Evolutionary conservation across 2,797 vertebrate genomes (phyloP).

Genomic region (Rhinatrema bivittatum): DNA sequence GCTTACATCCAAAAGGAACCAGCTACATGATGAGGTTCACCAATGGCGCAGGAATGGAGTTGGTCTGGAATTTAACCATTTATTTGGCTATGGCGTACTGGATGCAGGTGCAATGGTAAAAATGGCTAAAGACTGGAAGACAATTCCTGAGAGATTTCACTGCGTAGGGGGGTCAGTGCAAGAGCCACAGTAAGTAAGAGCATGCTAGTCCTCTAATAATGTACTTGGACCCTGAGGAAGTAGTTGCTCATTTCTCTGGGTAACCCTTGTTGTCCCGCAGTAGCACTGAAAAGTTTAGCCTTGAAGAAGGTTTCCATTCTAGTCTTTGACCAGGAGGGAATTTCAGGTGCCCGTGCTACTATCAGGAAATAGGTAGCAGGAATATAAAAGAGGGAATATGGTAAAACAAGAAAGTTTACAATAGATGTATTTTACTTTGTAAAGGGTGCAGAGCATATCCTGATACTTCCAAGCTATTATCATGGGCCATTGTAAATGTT

Average conservation of each 20-base stretch:
- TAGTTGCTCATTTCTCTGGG: background rate
- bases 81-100: conserved; percentile 94
- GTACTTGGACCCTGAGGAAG: background rate
- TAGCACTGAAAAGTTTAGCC: background rate
- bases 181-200: conserved; percentile 76
- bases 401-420: no score
- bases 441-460: no score
- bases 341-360: no score
- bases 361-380: no score
- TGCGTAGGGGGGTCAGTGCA: conserved; percentile 90
- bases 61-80: conserved; percentile 96
- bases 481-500: no score
- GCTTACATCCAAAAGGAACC: conserved; percentile 95
- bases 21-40: conserved; percentile 95
- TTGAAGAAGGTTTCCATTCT: no score
- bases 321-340: no score
- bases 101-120: conserved; percentile 96
- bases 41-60: conserved; percentile 93
- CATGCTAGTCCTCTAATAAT: background rate
- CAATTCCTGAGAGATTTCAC: conserved; percentile 93
- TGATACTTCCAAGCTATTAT: no score
- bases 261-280: no score
- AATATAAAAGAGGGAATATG: no score
- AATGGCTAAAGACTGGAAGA: conserved; percentile 95
- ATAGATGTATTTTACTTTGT: no score